phyloP scores from a whole-genome alignment of 2,888 invertebrate species.

The Meliscaeva auricollis region DNA sequence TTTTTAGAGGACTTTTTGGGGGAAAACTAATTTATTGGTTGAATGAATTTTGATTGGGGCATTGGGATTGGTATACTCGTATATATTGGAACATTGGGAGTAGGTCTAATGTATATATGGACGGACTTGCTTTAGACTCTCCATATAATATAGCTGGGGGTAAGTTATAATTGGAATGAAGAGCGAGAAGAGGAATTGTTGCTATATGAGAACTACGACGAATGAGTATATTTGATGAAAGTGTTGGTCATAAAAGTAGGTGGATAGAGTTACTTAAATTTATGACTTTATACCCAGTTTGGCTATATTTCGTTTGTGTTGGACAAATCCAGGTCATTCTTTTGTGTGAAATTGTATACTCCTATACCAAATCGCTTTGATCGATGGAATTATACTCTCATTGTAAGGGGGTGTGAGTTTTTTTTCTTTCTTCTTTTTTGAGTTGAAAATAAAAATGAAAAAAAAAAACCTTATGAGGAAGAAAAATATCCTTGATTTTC shows the following conservation, averaged over 20 bases:
- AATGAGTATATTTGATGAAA: neutral
- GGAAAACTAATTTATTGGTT: slow-evolving; percentile 63
- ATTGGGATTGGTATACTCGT: neutral
- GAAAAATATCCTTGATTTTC: too few species aligned
- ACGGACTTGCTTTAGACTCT: slow-evolving; percentile 19
- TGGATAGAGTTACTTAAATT: slow-evolving; percentile 15
- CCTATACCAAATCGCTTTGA: neutral
- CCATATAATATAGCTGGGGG: too few species aligned
- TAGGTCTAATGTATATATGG: neutral
- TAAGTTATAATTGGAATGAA: slow-evolving; percentile 14
- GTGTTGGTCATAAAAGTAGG: slow-evolving; percentile 13
- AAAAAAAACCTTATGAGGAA: neutral
- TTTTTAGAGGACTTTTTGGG: slow-evolving; percentile 7
- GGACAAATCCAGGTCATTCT: neutral
- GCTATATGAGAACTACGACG: neutral
- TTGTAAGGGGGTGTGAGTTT: neutral
- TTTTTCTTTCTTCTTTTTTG: neutral
- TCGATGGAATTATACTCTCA: neutral
- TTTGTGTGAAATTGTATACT: neutral
- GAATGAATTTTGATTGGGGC: slow-evolving; percentile 64
- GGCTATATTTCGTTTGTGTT: neutral
- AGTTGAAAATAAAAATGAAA: neutral
- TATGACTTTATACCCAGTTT: slow-evolving; percentile 7
- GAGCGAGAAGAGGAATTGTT: neutral
- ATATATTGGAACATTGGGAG: neutral